Evolutionary conservation across 2,797 vertebrate genomes (phyloP).

Genomic region (Austrolebias charrua): DNA sequence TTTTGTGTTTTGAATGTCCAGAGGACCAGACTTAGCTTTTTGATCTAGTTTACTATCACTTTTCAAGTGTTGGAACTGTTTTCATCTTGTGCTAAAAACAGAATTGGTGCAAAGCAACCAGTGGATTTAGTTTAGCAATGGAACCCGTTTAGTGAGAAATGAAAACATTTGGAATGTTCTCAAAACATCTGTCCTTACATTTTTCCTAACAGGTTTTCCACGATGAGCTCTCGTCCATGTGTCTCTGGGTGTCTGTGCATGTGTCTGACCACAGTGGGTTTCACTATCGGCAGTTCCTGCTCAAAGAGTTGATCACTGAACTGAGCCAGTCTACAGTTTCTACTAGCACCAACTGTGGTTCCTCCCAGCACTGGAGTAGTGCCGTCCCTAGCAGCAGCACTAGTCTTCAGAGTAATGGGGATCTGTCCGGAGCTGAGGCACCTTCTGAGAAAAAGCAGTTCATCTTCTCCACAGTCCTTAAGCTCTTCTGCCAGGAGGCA

Average conservation of each 20-base stretch:
- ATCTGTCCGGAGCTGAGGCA: slow-evolving; percentile 44
- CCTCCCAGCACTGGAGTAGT: slow-evolving; percentile 38
- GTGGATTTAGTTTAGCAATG: too few species aligned
- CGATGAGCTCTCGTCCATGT: slow-evolving; percentile 91
- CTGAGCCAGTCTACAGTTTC: slow-evolving; percentile 58
- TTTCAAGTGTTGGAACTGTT: too few species aligned
- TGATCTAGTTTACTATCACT: too few species aligned
- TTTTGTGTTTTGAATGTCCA: too few species aligned
- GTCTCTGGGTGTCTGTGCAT: slow-evolving; percentile 92
- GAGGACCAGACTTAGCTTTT: too few species aligned
- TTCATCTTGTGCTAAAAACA: too few species aligned
- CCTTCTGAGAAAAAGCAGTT: slow-evolving; percentile 51
- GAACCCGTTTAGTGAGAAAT: too few species aligned
- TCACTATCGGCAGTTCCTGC: slow-evolving; percentile 96
- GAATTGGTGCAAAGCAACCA: too few species aligned
- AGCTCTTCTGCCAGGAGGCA: slow-evolving; percentile 86
- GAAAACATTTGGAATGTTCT: too few species aligned
- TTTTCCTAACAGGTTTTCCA: slow-evolving; percentile 83
- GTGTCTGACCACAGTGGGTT: slow-evolving; percentile 98
- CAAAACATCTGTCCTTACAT: too few species aligned
- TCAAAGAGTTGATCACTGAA: slow-evolving; percentile 84
- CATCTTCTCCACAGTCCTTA: slow-evolving; percentile 56
- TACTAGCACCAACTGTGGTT: background rate
- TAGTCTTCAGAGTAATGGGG: slow-evolving; percentile 74
- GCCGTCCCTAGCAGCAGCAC: slow-evolving; percentile 44